Conservation (phyloP, 1,140 invertebrate genomes). For the Triops longicaudatus region DNA sequence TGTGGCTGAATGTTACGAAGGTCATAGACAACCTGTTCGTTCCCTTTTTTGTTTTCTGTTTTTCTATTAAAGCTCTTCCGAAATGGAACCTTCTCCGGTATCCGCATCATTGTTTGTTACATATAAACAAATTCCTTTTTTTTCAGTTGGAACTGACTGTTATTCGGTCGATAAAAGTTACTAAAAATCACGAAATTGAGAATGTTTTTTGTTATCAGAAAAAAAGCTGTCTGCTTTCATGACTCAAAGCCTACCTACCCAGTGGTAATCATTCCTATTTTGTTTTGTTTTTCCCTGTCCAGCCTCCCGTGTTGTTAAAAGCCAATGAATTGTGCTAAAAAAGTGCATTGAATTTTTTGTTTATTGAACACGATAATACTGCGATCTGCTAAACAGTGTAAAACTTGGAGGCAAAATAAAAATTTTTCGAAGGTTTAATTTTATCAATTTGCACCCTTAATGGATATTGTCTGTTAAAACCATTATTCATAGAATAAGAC, state of each 20-base stretch:
- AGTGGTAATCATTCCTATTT: constrained; percentile 7
- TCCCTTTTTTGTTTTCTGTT: neutral
- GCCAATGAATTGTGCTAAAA: neutral
- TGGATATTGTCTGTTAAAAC: neutral
- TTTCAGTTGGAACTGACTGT: no score
- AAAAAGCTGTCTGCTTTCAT: neutral
- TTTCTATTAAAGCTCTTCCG: neutral
- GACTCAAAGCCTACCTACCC: neutral
- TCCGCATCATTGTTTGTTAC: no score
- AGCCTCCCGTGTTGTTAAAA: neutral
- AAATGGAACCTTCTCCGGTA: neutral
- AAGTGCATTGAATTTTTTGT: neutral
- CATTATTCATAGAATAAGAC: no score
- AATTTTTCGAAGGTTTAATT: neutral
- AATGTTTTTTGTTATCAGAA: neutral
- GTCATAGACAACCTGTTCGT: neutral
- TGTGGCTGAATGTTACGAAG: constrained; percentile 1
- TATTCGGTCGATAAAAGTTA: no score
- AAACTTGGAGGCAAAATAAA: neutral
- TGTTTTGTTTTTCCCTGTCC: neutral
- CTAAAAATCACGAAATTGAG: neutral
- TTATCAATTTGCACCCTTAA: neutral
- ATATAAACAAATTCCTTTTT: no score
- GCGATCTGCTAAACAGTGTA: neutral
- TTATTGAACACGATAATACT: neutral